Evolutionary conservation across 2,113 vertebrate species (phyloP).

Genomic region (Lycaon pictus): DNA sequence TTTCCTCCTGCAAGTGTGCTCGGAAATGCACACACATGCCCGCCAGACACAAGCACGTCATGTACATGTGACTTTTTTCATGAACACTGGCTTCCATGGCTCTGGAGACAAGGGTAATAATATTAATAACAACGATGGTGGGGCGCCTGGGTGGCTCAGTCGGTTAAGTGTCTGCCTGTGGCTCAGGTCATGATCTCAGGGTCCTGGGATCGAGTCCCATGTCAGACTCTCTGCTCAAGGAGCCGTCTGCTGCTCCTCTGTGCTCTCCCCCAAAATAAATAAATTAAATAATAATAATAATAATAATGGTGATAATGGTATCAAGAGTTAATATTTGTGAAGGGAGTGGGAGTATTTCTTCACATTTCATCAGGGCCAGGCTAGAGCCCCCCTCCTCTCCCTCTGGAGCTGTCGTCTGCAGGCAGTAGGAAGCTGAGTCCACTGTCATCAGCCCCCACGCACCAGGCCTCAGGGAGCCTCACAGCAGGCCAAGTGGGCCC

Average conservation of each 20-base stretch:
- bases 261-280: no score
- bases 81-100: neutral
- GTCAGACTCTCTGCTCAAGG: no score
- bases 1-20: neutral
- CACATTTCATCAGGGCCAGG: neutral
- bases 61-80: neutral
- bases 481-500: neutral
- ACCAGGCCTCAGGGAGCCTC: neutral
- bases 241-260: no score
- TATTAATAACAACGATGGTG: no score
- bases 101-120: neutral
- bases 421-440: neutral
- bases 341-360: neutral
- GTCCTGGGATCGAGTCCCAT: no score
- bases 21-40: neutral
- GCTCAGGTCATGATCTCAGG: no score
- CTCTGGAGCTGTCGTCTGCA: neutral
- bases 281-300: no score
- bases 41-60: accelerated
- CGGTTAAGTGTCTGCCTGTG: no score
- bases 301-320: accelerated
- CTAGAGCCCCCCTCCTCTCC: neutral
- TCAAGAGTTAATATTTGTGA: neutral
- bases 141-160: no score
- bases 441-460: no score